Evolutionary conservation across 2,797 vertebrate genomes (phyloP).

Genomic region (Pseudocheirus occidentalis): DNA sequence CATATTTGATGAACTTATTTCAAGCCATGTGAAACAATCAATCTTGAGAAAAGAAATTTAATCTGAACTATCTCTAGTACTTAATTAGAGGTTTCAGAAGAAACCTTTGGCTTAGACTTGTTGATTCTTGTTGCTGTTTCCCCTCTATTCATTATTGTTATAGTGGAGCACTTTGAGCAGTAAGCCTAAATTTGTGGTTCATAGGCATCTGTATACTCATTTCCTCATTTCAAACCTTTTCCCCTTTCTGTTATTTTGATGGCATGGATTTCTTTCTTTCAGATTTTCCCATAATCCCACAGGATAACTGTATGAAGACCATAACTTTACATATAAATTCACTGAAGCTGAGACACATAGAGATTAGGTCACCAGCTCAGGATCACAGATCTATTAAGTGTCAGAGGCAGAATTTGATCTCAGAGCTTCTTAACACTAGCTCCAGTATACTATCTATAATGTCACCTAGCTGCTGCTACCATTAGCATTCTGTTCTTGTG

Average conservation of each 20-base stretch:
- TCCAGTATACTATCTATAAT: background rate
- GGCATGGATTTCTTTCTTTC: background rate
- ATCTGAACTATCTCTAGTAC: background rate
- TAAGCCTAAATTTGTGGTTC: constrained; percentile 34
- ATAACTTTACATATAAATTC: background rate
- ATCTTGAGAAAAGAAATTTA: constrained; percentile 14
- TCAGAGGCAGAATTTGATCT: background rate
- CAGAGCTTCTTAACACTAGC: background rate
- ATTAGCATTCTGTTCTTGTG: background rate
- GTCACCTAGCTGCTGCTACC: background rate
- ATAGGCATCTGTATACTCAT: constrained; percentile 9
- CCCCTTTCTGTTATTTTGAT: background rate
- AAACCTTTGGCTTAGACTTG: background rate
- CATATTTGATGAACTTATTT: constrained; percentile 10
- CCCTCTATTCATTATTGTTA: background rate
- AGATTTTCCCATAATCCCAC: background rate
- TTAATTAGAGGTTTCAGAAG: constrained; percentile 7
- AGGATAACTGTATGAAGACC: background rate
- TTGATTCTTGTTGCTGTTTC: background rate
- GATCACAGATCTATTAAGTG: background rate
- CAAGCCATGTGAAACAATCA: constrained; percentile 25
- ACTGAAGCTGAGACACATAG: background rate
- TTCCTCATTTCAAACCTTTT: background rate
- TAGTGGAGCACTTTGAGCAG: constrained; percentile 9
- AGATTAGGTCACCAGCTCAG: background rate